These are phyloP conservation scores for Cancer borealis DNA, from an alignment of 2,888 invertebrate genomes.

Conservation along the genomic window DNA sequence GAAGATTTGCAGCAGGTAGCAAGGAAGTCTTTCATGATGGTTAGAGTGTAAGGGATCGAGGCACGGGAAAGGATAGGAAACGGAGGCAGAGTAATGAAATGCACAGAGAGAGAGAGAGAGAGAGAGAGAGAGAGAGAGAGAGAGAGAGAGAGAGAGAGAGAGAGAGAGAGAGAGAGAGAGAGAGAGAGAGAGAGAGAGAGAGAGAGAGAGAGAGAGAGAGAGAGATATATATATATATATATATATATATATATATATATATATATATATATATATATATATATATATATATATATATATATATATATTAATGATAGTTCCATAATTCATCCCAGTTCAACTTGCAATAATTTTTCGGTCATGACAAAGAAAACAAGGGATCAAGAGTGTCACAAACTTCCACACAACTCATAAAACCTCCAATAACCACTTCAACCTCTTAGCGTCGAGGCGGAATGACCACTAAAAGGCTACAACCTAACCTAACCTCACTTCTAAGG, in stretches of 20 bases:
- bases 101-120: slow-evolving; percentile 27
- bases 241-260: too few relatives aligned
- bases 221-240: too few relatives aligned
- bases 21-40: background rate
- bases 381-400: background rate
- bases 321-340: background rate
- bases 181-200: slow-evolving; percentile 27
- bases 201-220: too few relatives aligned
- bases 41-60: background rate
- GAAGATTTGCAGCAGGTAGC: background rate
- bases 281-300: too few relatives aligned
- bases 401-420: background rate
- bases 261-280: too few relatives aligned
- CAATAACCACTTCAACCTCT: background rate
- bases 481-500: background rate
- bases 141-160: slow-evolving; percentile 27
- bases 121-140: slow-evolving; percentile 36
- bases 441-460: background rate
- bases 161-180: slow-evolving; percentile 32
- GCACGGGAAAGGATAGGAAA: background rate
- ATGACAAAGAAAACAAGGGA: background rate
- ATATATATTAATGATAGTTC: background rate
- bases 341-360: background rate
- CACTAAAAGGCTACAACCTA: background rate
- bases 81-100: background rate